Conservation (phyloP, 2,888 invertebrate species). For the Drosophila tripunctata region DNA sequence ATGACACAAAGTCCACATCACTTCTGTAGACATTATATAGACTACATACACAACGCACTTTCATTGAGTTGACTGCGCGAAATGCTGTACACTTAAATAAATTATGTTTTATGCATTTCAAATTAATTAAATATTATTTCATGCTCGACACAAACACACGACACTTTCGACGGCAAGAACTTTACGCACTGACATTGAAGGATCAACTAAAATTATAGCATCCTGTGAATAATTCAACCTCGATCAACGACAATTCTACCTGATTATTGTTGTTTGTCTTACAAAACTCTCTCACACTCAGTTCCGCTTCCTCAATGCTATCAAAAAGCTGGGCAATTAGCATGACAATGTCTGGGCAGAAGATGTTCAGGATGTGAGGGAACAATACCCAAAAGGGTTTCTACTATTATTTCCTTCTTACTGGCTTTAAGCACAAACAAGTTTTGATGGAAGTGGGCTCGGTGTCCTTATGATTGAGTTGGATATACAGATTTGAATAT, state of each 20-base stretch:
- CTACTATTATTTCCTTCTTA: too few species aligned
- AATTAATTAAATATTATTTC: background rate
- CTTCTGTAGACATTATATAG: too few species aligned
- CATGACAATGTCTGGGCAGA: slow-evolving; percentile 62
- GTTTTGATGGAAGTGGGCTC: slow-evolving; percentile 44
- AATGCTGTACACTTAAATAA: background rate
- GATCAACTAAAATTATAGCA: slow-evolving; percentile 44
- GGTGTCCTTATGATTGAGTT: slow-evolving; percentile 64
- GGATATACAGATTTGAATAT: slow-evolving; percentile 61
- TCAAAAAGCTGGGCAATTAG: slow-evolving; percentile 56
- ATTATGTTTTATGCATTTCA: background rate
- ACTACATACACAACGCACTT: background rate
- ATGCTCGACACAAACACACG: background rate
- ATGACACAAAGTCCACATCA: too few species aligned
- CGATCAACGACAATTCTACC: slow-evolving; percentile 38
- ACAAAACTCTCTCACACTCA: slow-evolving; percentile 33
- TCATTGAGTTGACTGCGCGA: background rate
- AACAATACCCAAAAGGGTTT: slow-evolving; percentile 44
- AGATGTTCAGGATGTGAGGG: slow-evolving; percentile 45
- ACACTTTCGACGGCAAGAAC: slow-evolving; percentile 28
- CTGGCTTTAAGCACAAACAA: slow-evolving; percentile 42
- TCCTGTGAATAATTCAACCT: slow-evolving; percentile 10
- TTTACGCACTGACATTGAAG: slow-evolving; percentile 32
- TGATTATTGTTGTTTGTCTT: slow-evolving; percentile 48
- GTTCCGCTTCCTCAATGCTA: slow-evolving; percentile 10